These are phyloP conservation scores for Bradypus variegatus DNA, from an alignment of 2,797 vertebrate species.

Conservation along the genomic window DNA sequence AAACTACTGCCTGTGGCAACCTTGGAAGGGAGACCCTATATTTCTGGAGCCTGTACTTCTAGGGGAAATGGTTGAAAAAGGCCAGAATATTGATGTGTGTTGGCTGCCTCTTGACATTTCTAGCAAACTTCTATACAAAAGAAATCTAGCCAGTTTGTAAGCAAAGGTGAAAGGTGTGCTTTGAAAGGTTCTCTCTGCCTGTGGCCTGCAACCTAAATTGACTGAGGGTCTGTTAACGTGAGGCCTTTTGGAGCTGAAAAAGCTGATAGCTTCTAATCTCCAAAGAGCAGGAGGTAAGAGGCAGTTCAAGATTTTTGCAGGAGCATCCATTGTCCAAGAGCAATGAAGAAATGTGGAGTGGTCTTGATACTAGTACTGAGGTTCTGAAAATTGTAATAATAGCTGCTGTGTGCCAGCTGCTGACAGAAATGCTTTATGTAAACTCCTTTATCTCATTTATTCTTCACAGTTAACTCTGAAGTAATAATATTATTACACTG, in stretches of 20 bases:
- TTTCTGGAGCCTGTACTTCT: neutral
- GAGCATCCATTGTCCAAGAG: neutral
- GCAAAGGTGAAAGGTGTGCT: neutral
- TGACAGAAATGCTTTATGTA: neutral
- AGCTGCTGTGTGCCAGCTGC: neutral
- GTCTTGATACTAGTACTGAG: neutral
- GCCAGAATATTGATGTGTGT: neutral
- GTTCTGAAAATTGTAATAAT: neutral
- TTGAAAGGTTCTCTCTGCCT: neutral
- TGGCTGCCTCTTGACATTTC: slow-evolving; percentile 14
- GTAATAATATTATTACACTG: neutral
- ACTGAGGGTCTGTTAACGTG: neutral
- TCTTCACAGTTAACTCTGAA: neutral
- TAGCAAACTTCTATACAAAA: neutral
- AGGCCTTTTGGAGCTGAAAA: neutral
- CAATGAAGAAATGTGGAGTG: neutral
- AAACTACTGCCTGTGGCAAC: neutral
- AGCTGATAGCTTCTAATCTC: neutral
- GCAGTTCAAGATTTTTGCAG: neutral
- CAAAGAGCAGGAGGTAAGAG: neutral
- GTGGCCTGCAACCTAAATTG: neutral
- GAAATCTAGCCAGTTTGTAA: neutral
- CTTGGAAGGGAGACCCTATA: neutral
- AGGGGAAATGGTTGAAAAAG: slow-evolving; percentile 2
- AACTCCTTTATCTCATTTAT: neutral